Evolutionary conservation across 1,140 invertebrate species (phyloP).

Genomic region (Cydia amplana): DNA sequence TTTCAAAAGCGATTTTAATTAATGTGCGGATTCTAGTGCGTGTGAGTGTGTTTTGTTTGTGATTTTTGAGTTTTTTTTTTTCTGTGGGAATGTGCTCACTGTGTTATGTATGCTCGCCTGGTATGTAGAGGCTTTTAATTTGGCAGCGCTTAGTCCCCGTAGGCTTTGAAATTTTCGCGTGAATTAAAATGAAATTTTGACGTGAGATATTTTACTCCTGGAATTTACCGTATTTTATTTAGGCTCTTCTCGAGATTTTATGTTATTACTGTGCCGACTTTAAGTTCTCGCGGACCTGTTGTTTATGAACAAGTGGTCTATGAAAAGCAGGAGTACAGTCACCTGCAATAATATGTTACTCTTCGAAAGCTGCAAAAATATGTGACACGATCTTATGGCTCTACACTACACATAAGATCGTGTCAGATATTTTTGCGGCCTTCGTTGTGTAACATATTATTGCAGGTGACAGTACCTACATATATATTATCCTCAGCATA

Average conservation of each 20-base stretch:
- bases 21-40: constrained; percentile 39
- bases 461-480: no score
- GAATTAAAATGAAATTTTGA: constrained; percentile 21
- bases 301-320: not conserved
- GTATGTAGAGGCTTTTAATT: constrained; percentile 35
- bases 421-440: no score
- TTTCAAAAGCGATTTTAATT: constrained; percentile 54
- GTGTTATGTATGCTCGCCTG: constrained; percentile 26
- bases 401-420: no score
- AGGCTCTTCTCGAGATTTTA: not conserved
- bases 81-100: not conserved
- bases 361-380: no score
- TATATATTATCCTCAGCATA: not conserved
- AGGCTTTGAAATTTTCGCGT: not conserved
- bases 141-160: constrained; percentile 14
- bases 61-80: constrained; percentile 33
- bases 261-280: not conserved
- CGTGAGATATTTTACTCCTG: constrained; percentile 14
- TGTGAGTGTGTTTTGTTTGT: constrained; percentile 26
- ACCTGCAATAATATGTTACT: no score
- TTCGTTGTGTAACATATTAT: no score
- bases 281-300: not conserved
- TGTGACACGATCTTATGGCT: no score
- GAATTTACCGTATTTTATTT: constrained; percentile 5
- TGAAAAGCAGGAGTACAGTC: not conserved